These are phyloP conservation scores for Nothocercus nigrocapillus DNA, from an alignment of 2,113 vertebrate species.

Conservation along the genomic window DNA sequence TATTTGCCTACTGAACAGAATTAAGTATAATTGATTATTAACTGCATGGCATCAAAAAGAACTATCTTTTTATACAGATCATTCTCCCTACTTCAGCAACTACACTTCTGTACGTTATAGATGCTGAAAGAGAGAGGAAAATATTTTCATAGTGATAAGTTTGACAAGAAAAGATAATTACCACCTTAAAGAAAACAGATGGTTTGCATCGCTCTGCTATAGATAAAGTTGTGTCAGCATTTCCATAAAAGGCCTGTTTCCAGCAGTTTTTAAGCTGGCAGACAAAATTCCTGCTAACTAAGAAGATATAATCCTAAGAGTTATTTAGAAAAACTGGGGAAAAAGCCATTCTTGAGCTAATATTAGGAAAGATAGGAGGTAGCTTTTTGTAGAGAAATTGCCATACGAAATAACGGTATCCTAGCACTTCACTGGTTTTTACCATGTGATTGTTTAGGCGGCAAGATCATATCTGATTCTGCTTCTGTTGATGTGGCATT, in stretches of 20 bases:
- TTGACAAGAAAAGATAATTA: constrained; percentile 68
- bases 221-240: constrained; percentile 49
- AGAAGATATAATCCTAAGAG: not conserved
- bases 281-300: constrained; percentile 9
- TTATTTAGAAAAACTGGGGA: not conserved
- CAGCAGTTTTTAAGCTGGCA: constrained; percentile 24
- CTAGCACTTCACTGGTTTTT: not conserved
- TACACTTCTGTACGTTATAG: not conserved
- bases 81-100: not conserved
- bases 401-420: not conserved
- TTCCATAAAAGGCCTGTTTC: constrained; percentile 28
- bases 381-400: not conserved
- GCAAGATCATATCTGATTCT: rapidly evolving
- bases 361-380: not conserved
- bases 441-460: not conserved
- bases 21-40: not conserved
- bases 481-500: not conserved
- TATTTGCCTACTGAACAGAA: not conserved
- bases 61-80: not conserved
- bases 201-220: not conserved
- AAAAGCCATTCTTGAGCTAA: not conserved
- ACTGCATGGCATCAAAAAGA: not conserved
- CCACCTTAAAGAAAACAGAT: constrained; percentile 71
- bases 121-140: constrained; percentile 32
- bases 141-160: constrained; percentile 45